Evolutionary conservation across 2,797 vertebrate species (phyloP).

Genomic region (Squalus acanthias): DNA sequence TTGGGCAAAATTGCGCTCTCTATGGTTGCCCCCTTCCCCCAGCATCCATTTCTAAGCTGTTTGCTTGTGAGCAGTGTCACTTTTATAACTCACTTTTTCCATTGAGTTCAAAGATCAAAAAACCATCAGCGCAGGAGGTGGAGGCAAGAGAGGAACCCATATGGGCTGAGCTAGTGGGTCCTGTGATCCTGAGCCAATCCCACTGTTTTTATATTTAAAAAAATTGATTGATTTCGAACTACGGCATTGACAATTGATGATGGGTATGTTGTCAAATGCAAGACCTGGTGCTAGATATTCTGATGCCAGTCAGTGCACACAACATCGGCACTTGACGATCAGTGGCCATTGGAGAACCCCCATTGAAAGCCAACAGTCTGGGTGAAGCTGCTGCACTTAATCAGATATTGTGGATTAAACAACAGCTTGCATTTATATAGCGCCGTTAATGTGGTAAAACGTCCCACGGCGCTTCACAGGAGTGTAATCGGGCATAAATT

Average conservation of each 20-base stretch:
- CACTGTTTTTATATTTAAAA: neutral
- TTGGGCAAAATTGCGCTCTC: neutral
- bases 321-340: neutral
- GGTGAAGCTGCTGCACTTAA: neutral
- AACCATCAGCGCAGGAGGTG: neutral
- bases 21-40: neutral
- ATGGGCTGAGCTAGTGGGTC: no score
- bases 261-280: neutral
- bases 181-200: neutral
- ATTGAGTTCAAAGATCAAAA: neutral
- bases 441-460: neutral
- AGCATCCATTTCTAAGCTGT: neutral
- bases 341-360: neutral
- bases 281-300: neutral
- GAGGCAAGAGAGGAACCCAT: neutral
- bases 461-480: neutral
- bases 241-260: neutral
- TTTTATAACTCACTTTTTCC: neutral
- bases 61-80: neutral
- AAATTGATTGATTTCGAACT: neutral
- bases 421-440: neutral
- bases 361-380: neutral
- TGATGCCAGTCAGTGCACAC: neutral
- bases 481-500: no score
- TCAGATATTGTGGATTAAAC: neutral